Conservation (phyloP, 2,797 vertebrate species). For the Siniperca undulata region DNA sequence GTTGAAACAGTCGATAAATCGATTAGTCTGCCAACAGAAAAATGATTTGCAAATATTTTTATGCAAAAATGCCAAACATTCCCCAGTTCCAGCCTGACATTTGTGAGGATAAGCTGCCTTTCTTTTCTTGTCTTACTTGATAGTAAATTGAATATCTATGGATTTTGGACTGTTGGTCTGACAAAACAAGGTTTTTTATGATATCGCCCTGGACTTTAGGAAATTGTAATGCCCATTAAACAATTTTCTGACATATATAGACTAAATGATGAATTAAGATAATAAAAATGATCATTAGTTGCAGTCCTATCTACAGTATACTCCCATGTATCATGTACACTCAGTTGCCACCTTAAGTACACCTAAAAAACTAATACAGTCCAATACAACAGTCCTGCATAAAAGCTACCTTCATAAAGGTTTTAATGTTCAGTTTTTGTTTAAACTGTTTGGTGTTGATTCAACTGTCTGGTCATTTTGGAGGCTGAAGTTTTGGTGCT, state of each 20-base stretch:
- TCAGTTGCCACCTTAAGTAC: background rate
- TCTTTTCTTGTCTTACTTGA: too few relatives aligned
- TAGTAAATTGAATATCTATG: too few relatives aligned
- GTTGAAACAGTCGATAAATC: background rate
- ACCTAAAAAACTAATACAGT: background rate
- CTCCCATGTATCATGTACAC: background rate
- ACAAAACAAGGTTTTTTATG: too few relatives aligned
- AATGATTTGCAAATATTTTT: background rate
- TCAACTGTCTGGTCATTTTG: background rate
- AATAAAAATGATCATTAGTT: background rate
- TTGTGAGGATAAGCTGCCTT: too few relatives aligned
- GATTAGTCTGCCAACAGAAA: background rate
- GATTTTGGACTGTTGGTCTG: too few relatives aligned
- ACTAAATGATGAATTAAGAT: background rate
- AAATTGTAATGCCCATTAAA: background rate
- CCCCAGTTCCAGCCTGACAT: too few relatives aligned
- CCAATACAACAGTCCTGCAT: background rate
- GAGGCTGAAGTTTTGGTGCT: background rate
- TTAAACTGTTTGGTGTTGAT: background rate
- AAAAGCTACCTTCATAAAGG: background rate
- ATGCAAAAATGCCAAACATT: background rate
- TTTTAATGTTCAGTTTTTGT: background rate
- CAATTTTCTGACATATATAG: background rate
- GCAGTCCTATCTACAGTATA: background rate
- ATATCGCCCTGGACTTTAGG: background rate